These are phyloP conservation scores for Dendrocopos noguchii DNA, from an alignment of 2,113 vertebrate genomes.

Conservation along the genomic window DNA sequence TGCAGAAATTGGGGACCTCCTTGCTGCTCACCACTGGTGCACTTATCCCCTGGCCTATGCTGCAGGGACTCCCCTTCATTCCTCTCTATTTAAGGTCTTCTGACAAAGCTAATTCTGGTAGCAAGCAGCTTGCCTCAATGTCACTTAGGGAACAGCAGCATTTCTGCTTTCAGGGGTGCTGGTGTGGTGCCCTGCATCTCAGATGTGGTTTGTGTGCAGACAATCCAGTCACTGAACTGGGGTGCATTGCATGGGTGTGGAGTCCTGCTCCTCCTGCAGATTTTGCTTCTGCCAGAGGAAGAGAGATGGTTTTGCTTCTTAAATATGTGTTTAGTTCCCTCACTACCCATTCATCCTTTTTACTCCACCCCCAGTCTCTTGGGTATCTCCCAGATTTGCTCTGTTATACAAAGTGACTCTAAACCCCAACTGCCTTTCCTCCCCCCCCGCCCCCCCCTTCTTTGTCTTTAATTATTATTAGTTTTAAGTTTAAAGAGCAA, in stretches of 20 bases:
- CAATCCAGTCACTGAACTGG: neutral
- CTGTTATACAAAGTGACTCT: neutral
- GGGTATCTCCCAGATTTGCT: neutral
- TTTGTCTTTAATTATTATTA: too few relatives aligned
- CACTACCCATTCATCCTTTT: neutral
- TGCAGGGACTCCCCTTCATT: neutral
- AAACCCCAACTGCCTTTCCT: neutral
- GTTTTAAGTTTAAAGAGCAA: neutral
- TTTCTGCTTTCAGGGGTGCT: neutral
- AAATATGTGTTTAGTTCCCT: neutral
- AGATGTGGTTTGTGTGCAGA: neutral
- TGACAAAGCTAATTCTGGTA: conserved; percentile 2
- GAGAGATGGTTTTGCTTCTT: neutral
- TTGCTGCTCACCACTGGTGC: neutral
- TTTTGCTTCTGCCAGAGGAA: neutral
- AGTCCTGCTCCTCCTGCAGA: neutral
- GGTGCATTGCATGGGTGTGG: neutral
- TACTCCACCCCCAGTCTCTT: neutral
- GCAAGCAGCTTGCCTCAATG: neutral
- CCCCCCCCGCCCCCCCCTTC: too few relatives aligned
- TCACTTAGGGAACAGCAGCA: neutral
- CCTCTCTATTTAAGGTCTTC: neutral
- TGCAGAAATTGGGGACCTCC: neutral
- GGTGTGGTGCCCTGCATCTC: neutral
- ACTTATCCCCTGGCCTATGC: accelerated